Percentiles rank a stretch among this genome's conserved stretches.
Conservation (phyloP, 53 echinoderm and acorn worm genomes). For the Echinometra lucunter region DNA sequence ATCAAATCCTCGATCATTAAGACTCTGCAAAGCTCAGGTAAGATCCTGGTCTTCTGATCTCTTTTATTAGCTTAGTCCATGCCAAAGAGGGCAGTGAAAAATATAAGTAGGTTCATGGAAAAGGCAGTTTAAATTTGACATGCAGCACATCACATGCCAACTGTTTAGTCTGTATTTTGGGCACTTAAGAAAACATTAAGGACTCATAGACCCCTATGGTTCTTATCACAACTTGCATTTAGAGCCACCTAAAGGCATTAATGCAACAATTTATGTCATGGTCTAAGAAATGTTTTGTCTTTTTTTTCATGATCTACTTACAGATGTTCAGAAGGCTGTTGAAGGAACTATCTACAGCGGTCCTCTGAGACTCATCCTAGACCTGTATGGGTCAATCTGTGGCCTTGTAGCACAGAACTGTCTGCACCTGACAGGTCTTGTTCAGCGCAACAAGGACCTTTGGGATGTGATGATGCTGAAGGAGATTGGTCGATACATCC, state of each 20-base stretch:
- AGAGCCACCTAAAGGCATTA: background rate
- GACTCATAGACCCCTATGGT: background rate
- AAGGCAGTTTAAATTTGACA: too few relatives aligned
- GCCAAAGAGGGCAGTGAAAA: background rate
- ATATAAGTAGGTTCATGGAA: background rate
- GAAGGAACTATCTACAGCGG: conserved; percentile 88
- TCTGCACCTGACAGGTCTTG: conserved; percentile 82
- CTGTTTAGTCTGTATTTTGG: background rate
- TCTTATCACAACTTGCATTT: background rate
- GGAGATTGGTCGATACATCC: conserved; percentile 77
- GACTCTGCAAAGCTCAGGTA: conserved; percentile 87
- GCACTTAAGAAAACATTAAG: background rate
- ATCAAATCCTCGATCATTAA: conserved; percentile 81
- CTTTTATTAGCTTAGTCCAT: background rate
- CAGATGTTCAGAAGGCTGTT: conserved; percentile 87
- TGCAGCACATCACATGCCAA: too few relatives aligned
- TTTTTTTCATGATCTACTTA: background rate
- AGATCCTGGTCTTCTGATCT: background rate
- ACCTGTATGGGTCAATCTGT: conserved; percentile 74
- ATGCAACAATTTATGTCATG: background rate
- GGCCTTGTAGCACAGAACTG: conserved; percentile 81
- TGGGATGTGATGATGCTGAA: conserved; percentile 83
- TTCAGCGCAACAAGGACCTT: conserved; percentile 84
- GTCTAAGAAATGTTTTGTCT: background rate
- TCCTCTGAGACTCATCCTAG: conserved; percentile 81